Conservation (phyloP, 53 echinoderm and acorn worm genomes). For the Paracentrotus lividus region DNA sequence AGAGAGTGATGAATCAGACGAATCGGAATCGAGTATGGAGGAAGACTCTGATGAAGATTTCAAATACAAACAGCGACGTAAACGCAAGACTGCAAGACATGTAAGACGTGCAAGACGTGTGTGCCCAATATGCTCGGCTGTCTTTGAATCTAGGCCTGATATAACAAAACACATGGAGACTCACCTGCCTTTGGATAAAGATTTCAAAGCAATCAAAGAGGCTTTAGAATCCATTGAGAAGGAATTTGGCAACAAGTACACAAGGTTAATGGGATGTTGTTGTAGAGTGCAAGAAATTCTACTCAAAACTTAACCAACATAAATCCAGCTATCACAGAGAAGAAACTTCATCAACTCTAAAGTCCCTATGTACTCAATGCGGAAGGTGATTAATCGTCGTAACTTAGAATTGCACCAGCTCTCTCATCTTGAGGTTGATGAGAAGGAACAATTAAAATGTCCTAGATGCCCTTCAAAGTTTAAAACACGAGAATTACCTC, state of each 20-base stretch:
- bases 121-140: background rate
- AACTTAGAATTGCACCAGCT: background rate
- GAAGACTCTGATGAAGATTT: too few species aligned
- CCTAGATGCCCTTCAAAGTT: background rate
- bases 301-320: background rate
- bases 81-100: background rate
- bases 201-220: background rate
- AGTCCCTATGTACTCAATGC: background rate
- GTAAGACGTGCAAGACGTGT: background rate
- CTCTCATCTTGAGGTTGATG: background rate
- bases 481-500: background rate
- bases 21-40: too few species aligned
- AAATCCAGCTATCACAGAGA: background rate
- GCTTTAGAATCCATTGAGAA: background rate
- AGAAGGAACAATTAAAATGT: background rate
- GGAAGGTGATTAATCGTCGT: background rate
- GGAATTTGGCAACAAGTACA: background rate
- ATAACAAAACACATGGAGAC: background rate
- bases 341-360: too few species aligned
- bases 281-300: background rate
- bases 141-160: background rate
- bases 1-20: too few species aligned
- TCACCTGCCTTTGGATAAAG: background rate
- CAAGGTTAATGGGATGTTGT: background rate
- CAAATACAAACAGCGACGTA: background rate